Evolutionary conservation across 2,888 invertebrate genomes (phyloP).

Genomic region (Pocota personata): DNA sequence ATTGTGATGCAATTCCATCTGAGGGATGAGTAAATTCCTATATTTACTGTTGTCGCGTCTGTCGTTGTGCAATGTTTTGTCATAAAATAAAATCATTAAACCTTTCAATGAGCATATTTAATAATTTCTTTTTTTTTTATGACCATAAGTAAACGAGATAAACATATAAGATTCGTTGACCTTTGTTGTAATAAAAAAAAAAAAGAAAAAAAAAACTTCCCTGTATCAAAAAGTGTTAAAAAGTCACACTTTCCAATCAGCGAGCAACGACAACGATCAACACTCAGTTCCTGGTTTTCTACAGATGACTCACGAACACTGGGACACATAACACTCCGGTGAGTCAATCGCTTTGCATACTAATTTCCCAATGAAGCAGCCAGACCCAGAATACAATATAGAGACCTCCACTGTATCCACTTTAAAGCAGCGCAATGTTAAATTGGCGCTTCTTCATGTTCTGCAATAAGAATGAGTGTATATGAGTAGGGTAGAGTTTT

Average conservation of each 20-base stretch:
- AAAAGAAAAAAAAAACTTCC: not conserved
- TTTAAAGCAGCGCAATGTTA: slow-evolving; percentile 23
- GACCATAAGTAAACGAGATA: not conserved
- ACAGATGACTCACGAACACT: slow-evolving; percentile 46
- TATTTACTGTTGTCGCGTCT: not conserved
- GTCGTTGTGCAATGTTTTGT: not conserved
- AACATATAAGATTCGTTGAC: slow-evolving; percentile 29
- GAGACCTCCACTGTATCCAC: slow-evolving; percentile 15
- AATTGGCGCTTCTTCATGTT: slow-evolving; percentile 44
- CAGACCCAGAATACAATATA: not conserved
- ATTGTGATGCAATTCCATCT: slow-evolving; percentile 49
- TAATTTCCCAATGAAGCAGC: slow-evolving; percentile 40
- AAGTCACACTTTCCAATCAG: slow-evolving; percentile 45
- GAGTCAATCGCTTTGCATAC: slow-evolving; percentile 60
- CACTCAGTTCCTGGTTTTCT: slow-evolving; percentile 54
- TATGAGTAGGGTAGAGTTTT: no score
- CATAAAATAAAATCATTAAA: not conserved
- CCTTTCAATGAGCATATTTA: no score
- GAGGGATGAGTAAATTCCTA: not conserved
- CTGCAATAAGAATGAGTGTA: slow-evolving; percentile 27
- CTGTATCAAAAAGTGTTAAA: slow-evolving; percentile 12
- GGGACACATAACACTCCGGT: slow-evolving; percentile 35
- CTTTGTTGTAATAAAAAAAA: slow-evolving; percentile 1
- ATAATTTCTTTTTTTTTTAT: not conserved
- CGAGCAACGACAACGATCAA: slow-evolving; percentile 23